Base-by-base conservation (phyloP, 2,113 vertebrate species). In the Eptesicus fuscus region DNA sequence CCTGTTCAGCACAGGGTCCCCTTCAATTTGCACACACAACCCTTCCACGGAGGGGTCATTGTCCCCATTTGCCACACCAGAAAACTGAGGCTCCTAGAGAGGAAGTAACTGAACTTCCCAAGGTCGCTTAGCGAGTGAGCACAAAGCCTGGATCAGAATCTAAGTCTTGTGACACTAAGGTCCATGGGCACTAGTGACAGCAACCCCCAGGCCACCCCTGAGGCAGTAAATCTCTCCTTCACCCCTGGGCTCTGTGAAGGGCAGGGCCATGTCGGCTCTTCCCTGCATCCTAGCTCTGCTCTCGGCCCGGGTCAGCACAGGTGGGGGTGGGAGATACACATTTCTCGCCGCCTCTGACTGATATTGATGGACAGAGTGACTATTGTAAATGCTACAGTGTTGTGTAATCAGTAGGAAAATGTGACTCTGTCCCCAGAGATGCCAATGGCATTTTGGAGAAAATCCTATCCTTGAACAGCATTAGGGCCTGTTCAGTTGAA, bases 401-500 rank as follows among this genome's bases (percentile, higher is more conserved):
- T 96, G 94, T 97, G 88, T 96, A 97, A 97, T 96, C 96, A 97
- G 92, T 89, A 96, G 95, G 97, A 97, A 97, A 97, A 97, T 97
- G 97, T 97, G 97, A 97, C 96, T 97, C 61, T 47, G 94, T 97
- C 97, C 96, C 97, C 88, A 96, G 96, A 97, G 97, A 95, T 82
- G 63, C 88, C 94, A 83, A 65, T 97, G 97, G 97, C 96, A 97
- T 97, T 97, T 97, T 97, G 94, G 94, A 97, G 92, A 96, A 97
- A 97, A 97, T 96, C 96, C 97, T 96, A 76, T 77, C 80, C 96
- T 96, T 95, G 93, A 49, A 49, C 49, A 49, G 49, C 49, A 49
- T 49, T 49, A 49, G 85, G 93, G 85, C 88, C n/a, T 71, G 49
- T 92, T 95, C 83, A 71, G 90, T 23, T 95, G 94, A 96, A 97